Evolutionary conservation across 2,113 vertebrate genomes (phyloP).

Genomic region (Misgurnus mizolepis): DNA sequence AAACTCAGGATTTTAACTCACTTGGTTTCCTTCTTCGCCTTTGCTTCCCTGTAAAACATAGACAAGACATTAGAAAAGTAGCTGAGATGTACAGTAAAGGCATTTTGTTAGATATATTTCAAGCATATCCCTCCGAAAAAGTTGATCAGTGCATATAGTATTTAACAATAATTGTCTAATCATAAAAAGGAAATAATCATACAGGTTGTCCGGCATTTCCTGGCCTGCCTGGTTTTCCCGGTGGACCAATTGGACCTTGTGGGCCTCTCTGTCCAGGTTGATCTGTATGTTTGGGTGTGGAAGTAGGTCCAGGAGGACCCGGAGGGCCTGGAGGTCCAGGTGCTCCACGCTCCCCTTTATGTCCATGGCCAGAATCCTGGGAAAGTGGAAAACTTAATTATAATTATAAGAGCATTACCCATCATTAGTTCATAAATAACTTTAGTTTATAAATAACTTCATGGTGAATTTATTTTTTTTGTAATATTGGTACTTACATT

Average conservation of each 20-base stretch:
- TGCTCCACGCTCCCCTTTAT: slow-evolving; percentile 73
- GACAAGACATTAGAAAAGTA: neutral
- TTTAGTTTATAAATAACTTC: too few species aligned
- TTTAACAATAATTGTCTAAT: neutral
- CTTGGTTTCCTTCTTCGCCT: slow-evolving; percentile 70
- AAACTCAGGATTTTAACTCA: slow-evolving; percentile 56
- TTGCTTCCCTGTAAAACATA: slow-evolving; percentile 64
- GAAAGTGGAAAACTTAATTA: neutral
- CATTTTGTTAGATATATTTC: too few species aligned
- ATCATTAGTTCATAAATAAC: neutral
- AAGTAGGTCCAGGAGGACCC: slow-evolving; percentile 57
- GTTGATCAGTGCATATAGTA: neutral
- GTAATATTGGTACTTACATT: slow-evolving; percentile 55
- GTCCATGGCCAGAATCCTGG: slow-evolving; percentile 26
- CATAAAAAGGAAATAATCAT: slow-evolving; percentile 48
- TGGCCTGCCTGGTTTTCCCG: slow-evolving; percentile 58
- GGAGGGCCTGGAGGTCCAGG: slow-evolving; percentile 64
- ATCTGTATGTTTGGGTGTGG: slow-evolving; percentile 33
- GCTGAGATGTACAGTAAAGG: neutral
- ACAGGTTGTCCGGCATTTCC: slow-evolving; percentile 72
- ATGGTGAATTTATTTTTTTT: neutral
- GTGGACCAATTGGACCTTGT: slow-evolving; percentile 61
- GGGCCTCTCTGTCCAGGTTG: slow-evolving; percentile 63
- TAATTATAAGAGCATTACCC: neutral
- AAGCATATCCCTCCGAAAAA: neutral